Evolutionary conservation across 2,888 invertebrate species (phyloP).

Genomic region (Conomelus anceps): DNA sequence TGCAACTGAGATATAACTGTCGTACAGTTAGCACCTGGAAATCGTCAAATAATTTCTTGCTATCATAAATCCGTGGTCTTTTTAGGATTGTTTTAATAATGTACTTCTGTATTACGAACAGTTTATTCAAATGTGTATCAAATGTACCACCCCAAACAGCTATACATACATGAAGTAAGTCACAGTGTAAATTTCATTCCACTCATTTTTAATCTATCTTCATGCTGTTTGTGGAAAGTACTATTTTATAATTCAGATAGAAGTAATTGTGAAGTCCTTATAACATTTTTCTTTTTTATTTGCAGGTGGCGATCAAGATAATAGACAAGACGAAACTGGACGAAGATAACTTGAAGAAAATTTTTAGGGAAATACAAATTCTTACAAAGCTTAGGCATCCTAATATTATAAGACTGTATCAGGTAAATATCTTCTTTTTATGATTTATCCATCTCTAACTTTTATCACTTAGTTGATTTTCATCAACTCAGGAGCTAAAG

Average conservation of each 20-base stretch:
- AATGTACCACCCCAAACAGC: too few relatives aligned
- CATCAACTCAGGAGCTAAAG: too few relatives aligned
- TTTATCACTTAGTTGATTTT: neutral
- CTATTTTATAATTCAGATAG: neutral
- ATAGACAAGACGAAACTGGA: conserved; percentile 89
- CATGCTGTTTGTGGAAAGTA: neutral
- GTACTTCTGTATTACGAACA: too few relatives aligned
- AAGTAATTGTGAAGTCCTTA: neutral
- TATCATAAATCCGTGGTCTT: too few relatives aligned
- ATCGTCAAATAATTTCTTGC: too few relatives aligned
- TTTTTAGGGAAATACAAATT: conserved; percentile 93
- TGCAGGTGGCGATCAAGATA: conserved; percentile 92
- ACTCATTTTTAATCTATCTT: too few relatives aligned
- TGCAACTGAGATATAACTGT: too few relatives aligned
- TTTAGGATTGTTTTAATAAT: too few relatives aligned
- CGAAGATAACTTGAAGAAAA: conserved; percentile 89
- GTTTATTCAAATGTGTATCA: too few relatives aligned
- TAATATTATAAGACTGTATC: conserved; percentile 92
- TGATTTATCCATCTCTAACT: neutral
- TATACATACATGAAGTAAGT: too few relatives aligned
- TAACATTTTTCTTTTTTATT: conserved; percentile 35
- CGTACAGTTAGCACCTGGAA: too few relatives aligned
- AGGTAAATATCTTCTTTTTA: conserved; percentile 46
- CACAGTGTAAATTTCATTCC: too few relatives aligned
- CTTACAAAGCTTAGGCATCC: conserved; percentile 90